These are phyloP conservation scores for Platyscapa corneri DNA, from an alignment of 1,140 invertebrate genomes.

Conservation along the genomic window DNA sequence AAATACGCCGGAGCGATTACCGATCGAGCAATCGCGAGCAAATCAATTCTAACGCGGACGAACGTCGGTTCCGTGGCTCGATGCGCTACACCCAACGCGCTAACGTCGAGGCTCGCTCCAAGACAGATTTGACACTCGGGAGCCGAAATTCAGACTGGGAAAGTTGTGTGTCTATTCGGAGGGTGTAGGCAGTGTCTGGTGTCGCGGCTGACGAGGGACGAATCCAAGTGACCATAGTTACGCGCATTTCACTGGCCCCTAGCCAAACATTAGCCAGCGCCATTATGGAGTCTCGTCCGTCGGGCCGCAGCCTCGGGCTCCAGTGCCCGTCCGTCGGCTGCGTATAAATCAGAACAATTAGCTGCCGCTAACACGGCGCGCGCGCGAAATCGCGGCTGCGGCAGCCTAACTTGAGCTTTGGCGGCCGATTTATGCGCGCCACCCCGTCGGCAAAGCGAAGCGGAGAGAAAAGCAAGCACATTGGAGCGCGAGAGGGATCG, in stretches of 20 bases:
- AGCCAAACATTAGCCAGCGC: conserved; percentile 56
- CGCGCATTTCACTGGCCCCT: conserved; percentile 55
- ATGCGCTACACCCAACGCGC: no score
- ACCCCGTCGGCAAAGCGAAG: not conserved
- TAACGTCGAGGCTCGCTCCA: not conserved
- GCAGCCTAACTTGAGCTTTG: not conserved
- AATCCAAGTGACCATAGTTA: conserved; percentile 3
- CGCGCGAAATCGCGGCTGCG: not conserved
- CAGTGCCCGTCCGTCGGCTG: conserved; percentile 46
- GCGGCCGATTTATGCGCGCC: conserved; percentile 11
- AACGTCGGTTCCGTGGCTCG: no score
- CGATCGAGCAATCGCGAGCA: no score
- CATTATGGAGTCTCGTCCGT: conserved; percentile 56
- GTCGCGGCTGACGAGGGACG: not conserved
- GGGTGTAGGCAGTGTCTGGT: not conserved
- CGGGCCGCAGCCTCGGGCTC: conserved; percentile 28
- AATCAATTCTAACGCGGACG: no score
- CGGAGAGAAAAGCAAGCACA: not conserved
- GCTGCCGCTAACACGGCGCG: conserved; percentile 53
- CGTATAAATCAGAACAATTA: conserved; percentile 66
- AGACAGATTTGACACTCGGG: not conserved
- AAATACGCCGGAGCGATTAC: no score
- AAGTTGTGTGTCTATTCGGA: not conserved
- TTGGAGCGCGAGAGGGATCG: not conserved
- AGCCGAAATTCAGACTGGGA: not conserved